Evolutionary conservation across 2,797 vertebrate species (phyloP), one percentile per base, ranked within the genome.

Genomic region (Lepus townsendii): DNA sequence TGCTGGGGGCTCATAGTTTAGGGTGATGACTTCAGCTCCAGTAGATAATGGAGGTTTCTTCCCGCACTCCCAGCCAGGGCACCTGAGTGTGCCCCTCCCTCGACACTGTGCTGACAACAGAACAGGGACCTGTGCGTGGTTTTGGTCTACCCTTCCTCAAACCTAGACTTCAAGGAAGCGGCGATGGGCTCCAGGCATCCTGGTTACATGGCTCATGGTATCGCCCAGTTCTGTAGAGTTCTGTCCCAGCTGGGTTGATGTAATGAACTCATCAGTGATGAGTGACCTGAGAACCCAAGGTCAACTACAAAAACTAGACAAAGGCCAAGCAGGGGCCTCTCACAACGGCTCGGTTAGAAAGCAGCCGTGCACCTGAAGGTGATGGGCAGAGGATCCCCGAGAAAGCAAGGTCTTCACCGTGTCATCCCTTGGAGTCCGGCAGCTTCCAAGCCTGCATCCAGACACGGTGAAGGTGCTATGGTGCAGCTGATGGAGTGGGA

Each of bases 31-130:
- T 24, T n/a, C 35, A 2, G 7, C 35, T 76, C 30, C 24, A 12
- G 50, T 0, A 35, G 60, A 32, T 0, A 14, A 38, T 10, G 57
- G 42, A 13, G 32, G 10, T 27, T 47, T 75, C 82, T 11, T 17
- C 30, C 47, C 35, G 35, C 0, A 0, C 1, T 4, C 0, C 7
- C n/a, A 32, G 8, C 47, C 13, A 5, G n/a, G 42, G 47, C 17
- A 63, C 17, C 26, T 19, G 11, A 24, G 16, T 22, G 26, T n/a
- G 22, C 42, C 30, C 22, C 54, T 62, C 54, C 54, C 54, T 20
- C 6, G 54, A 47, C 42, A 47, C 72, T 87, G 47, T 73, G 71
- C 77, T n/a, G 27, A 13, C 9, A 5, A 30, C 2, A 73, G 65
- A 57, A 35, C 4, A 69, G 73, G 42, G 27, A 52, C 42, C 42